phyloP scores from a whole-genome alignment of 2,797 vertebrate species.

The Epinephelus malabaricus region DNA sequence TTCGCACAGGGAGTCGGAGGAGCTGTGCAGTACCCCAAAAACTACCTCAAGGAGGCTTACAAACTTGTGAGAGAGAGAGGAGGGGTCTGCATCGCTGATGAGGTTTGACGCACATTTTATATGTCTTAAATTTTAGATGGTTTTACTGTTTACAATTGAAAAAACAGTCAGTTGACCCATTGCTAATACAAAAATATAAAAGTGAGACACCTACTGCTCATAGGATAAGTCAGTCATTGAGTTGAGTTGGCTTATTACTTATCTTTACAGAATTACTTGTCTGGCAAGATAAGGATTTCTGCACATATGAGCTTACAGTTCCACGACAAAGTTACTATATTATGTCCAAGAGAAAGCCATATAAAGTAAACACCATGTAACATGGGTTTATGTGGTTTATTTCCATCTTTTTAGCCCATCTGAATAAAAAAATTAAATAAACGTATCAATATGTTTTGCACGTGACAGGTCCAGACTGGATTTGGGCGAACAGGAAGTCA shows the following conservation, averaged over 20 bases:
- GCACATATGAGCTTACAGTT: neutral
- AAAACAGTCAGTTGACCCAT: no score
- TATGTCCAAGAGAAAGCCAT: neutral
- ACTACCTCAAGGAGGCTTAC: constrained; percentile 92
- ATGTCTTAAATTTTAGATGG: neutral
- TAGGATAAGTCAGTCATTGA: neutral
- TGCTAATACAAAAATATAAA: neutral
- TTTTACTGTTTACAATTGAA: neutral
- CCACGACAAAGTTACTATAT: neutral
- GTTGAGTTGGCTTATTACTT: neutral
- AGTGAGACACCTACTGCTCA: neutral
- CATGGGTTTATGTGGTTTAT: neutral
- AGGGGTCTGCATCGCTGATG: constrained; percentile 93
- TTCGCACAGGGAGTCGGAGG: constrained; percentile 90
- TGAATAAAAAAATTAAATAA: neutral
- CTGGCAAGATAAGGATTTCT: neutral
- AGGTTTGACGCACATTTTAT: constrained; percentile 83
- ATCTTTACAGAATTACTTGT: neutral
- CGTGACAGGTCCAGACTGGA: constrained; percentile 94
- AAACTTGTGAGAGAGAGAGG: constrained; percentile 89
- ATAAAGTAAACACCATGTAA: neutral
- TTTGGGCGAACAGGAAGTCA: constrained; percentile 94
- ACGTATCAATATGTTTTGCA: neutral
- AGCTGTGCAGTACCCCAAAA: constrained; percentile 93
- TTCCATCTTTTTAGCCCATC: neutral